Conservation (phyloP, 2,113 vertebrate species). For the Tenebrosternarchus preto region DNA sequence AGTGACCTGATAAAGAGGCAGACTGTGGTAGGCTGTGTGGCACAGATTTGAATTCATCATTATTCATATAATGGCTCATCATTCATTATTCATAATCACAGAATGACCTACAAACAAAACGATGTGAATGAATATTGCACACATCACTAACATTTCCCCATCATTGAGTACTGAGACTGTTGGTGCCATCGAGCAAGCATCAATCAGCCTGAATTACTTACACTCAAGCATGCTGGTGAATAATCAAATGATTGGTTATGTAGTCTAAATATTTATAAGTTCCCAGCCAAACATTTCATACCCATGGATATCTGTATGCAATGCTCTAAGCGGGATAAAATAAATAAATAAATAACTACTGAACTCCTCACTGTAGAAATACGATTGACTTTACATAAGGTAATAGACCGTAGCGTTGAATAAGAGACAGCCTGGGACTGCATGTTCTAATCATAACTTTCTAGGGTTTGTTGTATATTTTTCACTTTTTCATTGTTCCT, state of each 20-base stretch:
- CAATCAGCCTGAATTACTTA: neutral
- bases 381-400: no score
- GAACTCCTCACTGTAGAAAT: no score
- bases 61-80: neutral
- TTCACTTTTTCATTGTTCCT: no score
- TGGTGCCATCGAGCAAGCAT: constrained; percentile 6
- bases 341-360: no score
- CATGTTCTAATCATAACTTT: no score
- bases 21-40: neutral
- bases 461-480: no score
- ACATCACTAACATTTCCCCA: constrained; percentile 15
- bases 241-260: neutral
- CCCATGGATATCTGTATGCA: neutral
- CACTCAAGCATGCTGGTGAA: neutral
- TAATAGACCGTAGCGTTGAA: no score
- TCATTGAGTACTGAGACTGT: neutral
- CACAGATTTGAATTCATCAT: constrained; percentile 32
- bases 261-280: constrained; percentile 11
- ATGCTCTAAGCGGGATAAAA: no score
- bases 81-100: constrained; percentile 32
- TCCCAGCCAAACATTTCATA: neutral
- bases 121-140: constrained; percentile 21
- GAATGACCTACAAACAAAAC: constrained; percentile 48
- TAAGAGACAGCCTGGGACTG: no score
- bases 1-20: constrained; percentile 40